These are phyloP conservation scores for Hippocampus abdominalis DNA, from an alignment of 2,113 vertebrate genomes.

Conservation along the genomic window DNA sequence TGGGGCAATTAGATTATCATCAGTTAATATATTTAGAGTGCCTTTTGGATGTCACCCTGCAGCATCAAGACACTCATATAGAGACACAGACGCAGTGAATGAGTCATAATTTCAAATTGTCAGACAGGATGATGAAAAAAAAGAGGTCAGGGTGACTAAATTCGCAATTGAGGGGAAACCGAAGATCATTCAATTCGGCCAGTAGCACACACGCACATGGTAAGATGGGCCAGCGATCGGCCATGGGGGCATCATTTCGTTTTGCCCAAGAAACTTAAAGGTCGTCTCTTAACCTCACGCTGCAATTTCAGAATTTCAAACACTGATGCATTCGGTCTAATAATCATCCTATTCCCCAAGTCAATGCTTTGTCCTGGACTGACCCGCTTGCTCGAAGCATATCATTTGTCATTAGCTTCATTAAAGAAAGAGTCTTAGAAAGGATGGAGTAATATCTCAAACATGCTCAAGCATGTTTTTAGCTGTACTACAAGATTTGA, in stretches of 20 bases:
- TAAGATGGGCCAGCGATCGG: background rate
- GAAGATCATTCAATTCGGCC: slow-evolving; percentile 34
- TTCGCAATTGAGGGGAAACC: slow-evolving; percentile 35
- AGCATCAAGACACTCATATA: background rate
- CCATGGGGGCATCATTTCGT: background rate
- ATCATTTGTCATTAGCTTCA: background rate
- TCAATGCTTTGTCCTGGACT: background rate
- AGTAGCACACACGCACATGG: background rate
- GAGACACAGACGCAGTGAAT: slow-evolving; percentile 10
- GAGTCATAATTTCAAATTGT: slow-evolving; percentile 28
- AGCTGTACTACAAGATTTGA: background rate
- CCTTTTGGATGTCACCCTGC: background rate
- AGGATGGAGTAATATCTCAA: background rate
- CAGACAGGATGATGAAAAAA: slow-evolving; percentile 27
- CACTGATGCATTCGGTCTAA: background rate
- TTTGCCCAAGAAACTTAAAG: background rate
- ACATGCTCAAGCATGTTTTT: background rate
- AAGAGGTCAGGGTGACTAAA: slow-evolving; percentile 7
- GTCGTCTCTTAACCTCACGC: background rate
- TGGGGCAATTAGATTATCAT: no score
- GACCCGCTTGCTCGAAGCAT: background rate
- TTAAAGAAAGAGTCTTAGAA: background rate
- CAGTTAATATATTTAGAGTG: background rate
- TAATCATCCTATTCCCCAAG: background rate
- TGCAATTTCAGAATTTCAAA: background rate